A percentile compares a stretch with the other conserved stretches of the same genome.
phyloP scores from a whole-genome alignment of 2,797 vertebrate species.

The Megalops cyprinoides region DNA sequence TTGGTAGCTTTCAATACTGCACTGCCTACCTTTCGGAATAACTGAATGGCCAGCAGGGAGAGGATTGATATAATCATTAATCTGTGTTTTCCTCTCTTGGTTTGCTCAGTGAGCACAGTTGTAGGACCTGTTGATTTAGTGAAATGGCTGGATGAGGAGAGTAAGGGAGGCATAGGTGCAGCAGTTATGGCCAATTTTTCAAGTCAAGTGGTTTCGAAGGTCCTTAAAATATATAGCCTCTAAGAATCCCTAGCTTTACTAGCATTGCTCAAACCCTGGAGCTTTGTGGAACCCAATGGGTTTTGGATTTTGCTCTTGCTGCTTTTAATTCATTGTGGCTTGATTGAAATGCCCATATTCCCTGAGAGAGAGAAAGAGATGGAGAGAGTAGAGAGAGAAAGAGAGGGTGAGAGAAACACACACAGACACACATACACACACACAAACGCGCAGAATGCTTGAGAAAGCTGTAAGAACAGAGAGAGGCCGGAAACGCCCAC shows the following conservation, averaged over 20 bases:
- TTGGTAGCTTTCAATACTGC: not conserved
- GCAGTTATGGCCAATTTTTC: slow-evolving; percentile 14
- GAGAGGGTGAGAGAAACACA: slow-evolving; percentile 1
- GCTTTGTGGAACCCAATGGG: not conserved
- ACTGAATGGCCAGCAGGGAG: slow-evolving; percentile 11
- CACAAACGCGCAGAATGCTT: not conserved
- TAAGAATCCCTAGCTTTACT: not conserved
- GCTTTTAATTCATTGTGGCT: not conserved
- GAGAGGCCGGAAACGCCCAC: slow-evolving; percentile 28
- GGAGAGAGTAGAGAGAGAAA: not conserved
- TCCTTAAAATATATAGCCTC: not conserved
- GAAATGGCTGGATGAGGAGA: not conserved
- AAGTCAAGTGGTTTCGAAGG: slow-evolving; percentile 5
- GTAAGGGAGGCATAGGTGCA: not conserved
- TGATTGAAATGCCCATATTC: not conserved
- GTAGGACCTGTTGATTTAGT: slow-evolving; percentile 6
- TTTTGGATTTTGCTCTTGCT: not conserved
- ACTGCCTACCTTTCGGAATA: not conserved
- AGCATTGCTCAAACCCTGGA: not conserved
- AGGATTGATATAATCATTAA: not conserved
- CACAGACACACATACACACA: slow-evolving; percentile 10
- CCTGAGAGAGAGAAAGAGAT: not conserved
- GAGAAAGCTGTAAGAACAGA: not conserved
- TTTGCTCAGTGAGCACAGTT: not conserved
- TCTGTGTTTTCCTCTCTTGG: not conserved